Base-by-base conservation (phyloP, 2,113 vertebrate genomes). In the Perccottus glenii region DNA sequence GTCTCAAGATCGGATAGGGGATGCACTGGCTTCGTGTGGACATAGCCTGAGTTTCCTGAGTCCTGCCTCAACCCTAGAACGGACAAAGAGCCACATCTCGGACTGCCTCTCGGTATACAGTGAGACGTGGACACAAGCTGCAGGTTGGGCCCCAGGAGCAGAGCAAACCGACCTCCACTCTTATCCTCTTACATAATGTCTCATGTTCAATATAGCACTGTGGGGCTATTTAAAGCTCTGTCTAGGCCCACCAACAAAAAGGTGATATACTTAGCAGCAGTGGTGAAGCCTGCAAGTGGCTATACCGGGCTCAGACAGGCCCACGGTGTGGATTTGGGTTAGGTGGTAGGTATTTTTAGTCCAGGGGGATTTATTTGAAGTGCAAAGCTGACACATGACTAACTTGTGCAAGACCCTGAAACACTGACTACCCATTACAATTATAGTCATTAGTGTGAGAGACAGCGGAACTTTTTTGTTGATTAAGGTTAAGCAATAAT, bases 171-270 rank as follows among this genome's bases (percentile, higher is more conserved):
- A 85, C 81, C 76, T 80, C 75, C 78, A 86, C 85, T 77, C 82
- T 87, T 77, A 83, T 87, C 62, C 91, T 88, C 93, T 94, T 93
- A 93, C 89, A 91, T 93, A 94, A 94, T 89, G 88, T 72, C 60
- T 67, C 57, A 88, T 83, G 72, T 92, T 93, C 91, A 91, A 92
- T 92, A 92, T 88, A 93, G 87, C 61, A n/a, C 60, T 11, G 63
- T 66, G 8, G 9, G 6, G 85, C 86, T 90, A 93, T 94, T 94
- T 93, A 92, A 77, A 68, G 92, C 67, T 53, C 73, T 19, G 81
- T 84, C 85, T 88, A 70, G 91, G 90, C 90, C 82, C 70, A 75
- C 86, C 91, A 92, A 93, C 93, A 93, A 92, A 93, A 91, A 90
- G 82, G 80, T 88, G 93, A 93, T 94, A 94, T 81, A 93, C 89